Base-by-base conservation (phyloP, 1,140 invertebrate species). In the Meloidogyne floridensis region DNA sequence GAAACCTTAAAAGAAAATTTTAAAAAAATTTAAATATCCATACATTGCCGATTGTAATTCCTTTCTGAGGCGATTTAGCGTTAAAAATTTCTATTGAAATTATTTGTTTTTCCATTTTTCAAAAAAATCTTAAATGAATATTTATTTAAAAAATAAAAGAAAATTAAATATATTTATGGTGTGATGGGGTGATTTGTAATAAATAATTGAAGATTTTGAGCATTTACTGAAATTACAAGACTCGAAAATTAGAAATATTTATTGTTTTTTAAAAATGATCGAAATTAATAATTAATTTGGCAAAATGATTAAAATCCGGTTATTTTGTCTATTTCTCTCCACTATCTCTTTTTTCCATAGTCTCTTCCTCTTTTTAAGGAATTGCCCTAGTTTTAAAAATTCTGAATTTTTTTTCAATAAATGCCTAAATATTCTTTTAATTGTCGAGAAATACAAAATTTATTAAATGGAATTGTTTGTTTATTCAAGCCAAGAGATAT, bases 401-500 rank as follows among this genome's bases (percentile, higher is more conserved):
- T 42, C 72, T 42, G 51, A 56, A 47, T 54, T n/a, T 18, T 42
- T n/a, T 32, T 59, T 13, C 13, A 59, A 59, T n/a, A n/a, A 65
- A 65, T 65, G 59, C 59, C 59, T 2, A 81, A 51, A 53, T 72
- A 53, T 56, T 13, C 81, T 47, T 79, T 83, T 9, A 84, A 69
- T 51, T 83, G 74, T 47, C 74, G 47, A 15, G 87, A 89, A 43
- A 56, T 88, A 32, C 76, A 79, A 70, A 53, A 71, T 15, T 54
- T 87, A 11, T 65, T 89, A 70, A 85, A 90, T 43, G 88, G 88
- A 6, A 75, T 87, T 20, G 10, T 89, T 8, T 90, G 88, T 78
- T 81, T 90, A n/a, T 90, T 87, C 75, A 89, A 89, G 70, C 88
- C 83, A 20, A 69, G 75, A 15, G 88, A 90, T 72, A n/a, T 89